Evolutionary conservation across 2,888 invertebrate genomes (phyloP), one percentile per base, ranked within the genome.

Genomic region (Mythimna albipuncta): DNA sequence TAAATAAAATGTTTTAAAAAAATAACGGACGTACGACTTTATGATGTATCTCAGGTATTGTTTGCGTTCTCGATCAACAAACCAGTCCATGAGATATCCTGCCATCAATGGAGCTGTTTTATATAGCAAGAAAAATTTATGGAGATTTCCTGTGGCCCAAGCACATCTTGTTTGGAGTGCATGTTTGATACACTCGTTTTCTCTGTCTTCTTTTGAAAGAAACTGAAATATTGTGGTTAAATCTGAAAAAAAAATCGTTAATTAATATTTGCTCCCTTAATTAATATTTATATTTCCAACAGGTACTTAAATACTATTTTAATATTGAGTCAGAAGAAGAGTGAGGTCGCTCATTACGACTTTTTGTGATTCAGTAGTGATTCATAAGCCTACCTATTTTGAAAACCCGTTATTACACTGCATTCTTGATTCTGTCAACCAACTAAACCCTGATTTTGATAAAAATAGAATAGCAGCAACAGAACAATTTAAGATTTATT

Each of bases 71-170:
- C 99, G 97, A 84, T 99, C 98, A 92, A 99, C 97, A 97, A 99
- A 99, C 99, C 99, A 99, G 96, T 99, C 99, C 96, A 99, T 98
- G 85, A 99, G 97, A 96, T 98, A 99, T 73, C 98, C 98, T 62
- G 99, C 98, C 99, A 99, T 99, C 91, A 98, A 97, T 32, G 99
- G 99, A 57, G 99, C 98, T 77, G 96, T 95, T 90, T 97, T 97
- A 95, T 99, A 99, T 77, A 99, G 96, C 89, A 98, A 97, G 97
- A 99, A 99, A 94, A 99, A 98, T 93, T 97, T 98, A 93, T 98
- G 98, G 95, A 98, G 98, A 96, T 99, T 99, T 88, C 98, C 98
- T 88, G 98, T 97, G 81, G 98, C 98, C 99, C 99, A 99, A 26
- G 99, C 99, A 84, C 98, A 98, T 85, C 99, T 97, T 81, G 99